Base-by-base conservation (phyloP, 2,888 invertebrate genomes). In the Itoplectis maculator region DNA sequence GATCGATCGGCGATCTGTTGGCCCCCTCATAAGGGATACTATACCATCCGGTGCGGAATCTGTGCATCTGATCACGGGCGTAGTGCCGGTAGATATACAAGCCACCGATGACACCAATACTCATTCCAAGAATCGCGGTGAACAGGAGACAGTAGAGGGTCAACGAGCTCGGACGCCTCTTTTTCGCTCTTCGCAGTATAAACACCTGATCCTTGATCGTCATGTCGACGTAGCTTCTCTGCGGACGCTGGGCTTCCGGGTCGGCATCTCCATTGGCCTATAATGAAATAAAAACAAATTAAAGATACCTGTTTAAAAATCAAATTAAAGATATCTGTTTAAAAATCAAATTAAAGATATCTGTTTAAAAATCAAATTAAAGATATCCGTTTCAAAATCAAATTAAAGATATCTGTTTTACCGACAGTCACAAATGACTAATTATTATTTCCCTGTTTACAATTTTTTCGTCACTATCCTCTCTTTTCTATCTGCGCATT, bases 51-150 rank as follows among this genome's bases (percentile, higher is more conserved):
- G 92, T 91, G 81, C 95, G 94, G 92, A 95, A 95, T 88, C 94
- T 94, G 75, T 95, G 94, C 89, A 94, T 92, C 90, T 95, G 95
- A 61, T 94, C 94, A 76, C 94, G 94, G 13, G 95, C 94, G 91
- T 96, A 96, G 87, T 96, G 95, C 72, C 95, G 95, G 93, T 97
- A 97, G 72, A 98, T 93, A 90, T 96, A 95, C 75, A 97, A 94
- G 4, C 97, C 97, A 7, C 96, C 95, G 72, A 95, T 92, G 47
- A 96, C 94, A 11, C 96, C 94, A 82, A 94, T 93, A n/a, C 95
- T 96, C 89, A 96, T 94, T 81, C 96, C 94, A 89, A 97, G 94
- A 37, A 96, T 90, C 0, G 96, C 95, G 13, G 96, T 95, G 56
- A 97, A 91, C 80, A 96, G 94, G 75, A 97, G 93, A 89, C 96